These are phyloP conservation scores for Coenonympha arcania DNA, from an alignment of 2,888 invertebrate genomes.

Conservation along the genomic window DNA sequence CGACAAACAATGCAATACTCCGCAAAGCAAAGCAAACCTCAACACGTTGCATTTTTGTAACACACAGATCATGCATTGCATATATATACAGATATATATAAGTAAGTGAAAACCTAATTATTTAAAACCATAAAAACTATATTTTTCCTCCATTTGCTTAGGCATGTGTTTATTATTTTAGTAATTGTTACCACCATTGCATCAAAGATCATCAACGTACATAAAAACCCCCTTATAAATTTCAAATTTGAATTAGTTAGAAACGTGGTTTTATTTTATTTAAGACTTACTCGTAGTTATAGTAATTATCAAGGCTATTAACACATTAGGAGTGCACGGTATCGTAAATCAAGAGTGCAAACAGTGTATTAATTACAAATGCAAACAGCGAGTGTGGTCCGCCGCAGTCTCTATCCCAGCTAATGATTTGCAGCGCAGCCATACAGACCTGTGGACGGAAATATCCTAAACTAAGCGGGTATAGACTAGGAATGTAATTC, in stretches of 20 bases:
- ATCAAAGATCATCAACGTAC: background rate
- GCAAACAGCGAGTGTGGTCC: conserved; percentile 71
- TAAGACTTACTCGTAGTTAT: no score
- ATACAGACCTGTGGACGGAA: conserved; percentile 30
- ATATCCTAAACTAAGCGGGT: conserved; percentile 27
- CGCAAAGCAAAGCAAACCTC: no score
- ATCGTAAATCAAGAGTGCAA: conserved; percentile 72
- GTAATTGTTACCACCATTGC: no score
- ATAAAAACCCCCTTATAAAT: background rate
- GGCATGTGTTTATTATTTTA: no score
- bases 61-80: no score
- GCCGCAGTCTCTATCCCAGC: conserved; percentile 70
- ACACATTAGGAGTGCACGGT: conserved; percentile 66
- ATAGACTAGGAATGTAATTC: conserved; percentile 10
- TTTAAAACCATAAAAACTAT: no score
- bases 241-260: background rate
- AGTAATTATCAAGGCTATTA: conserved; percentile 66
- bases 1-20: background rate
- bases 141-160: no score
- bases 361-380: conserved; percentile 75
- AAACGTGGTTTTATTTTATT: conserved; percentile 17
- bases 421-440: conserved; percentile 70
- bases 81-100: no score
- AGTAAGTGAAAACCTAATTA: no score
- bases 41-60: no score